These are phyloP conservation scores for Philypnodon macrostomus DNA, from an alignment of 2,797 vertebrate genomes.

Conservation along the genomic window DNA sequence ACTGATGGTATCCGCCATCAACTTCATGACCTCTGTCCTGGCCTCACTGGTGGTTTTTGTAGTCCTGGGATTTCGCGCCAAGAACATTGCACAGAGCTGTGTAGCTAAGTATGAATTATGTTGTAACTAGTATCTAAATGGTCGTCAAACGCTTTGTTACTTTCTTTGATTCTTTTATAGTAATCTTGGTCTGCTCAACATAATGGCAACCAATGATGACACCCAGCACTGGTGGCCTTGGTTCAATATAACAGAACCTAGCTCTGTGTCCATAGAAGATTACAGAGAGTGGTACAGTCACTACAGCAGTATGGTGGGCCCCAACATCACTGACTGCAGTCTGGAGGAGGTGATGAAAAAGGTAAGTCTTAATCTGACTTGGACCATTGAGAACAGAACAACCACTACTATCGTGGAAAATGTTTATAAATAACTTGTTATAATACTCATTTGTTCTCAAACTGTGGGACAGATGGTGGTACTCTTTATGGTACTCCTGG, in stretches of 20 bases:
- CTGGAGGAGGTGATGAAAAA: constrained; percentile 80
- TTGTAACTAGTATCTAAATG: not conserved
- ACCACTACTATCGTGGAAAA: too few species aligned
- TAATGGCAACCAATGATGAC: constrained; percentile 38
- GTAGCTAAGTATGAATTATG: constrained; percentile 69
- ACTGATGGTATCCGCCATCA: constrained; percentile 91
- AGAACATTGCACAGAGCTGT: constrained; percentile 86
- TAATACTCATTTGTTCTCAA: too few species aligned
- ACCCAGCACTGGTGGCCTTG: constrained; percentile 57
- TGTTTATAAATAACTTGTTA: too few species aligned
- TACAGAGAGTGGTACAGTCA: constrained; percentile 77
- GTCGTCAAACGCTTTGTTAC: not conserved
- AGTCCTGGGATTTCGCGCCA: constrained; percentile 95
- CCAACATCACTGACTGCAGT: constrained; percentile 74
- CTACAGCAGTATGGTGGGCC: constrained; percentile 50
- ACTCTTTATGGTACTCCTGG: too few species aligned
- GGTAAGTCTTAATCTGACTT: too few species aligned
- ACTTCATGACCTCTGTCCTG: constrained; percentile 96
- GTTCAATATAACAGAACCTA: constrained; percentile 66
- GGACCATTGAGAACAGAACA: too few species aligned
- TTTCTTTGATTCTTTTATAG: constrained; percentile 43
- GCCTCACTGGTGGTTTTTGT: constrained; percentile 95
- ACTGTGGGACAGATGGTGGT: too few species aligned
- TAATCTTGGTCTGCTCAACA: constrained; percentile 64
- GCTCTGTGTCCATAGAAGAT: constrained; percentile 67